Evolutionary conservation across 2,888 invertebrate species (phyloP).

Genomic region (Rhogogaster chlorosoma): DNA sequence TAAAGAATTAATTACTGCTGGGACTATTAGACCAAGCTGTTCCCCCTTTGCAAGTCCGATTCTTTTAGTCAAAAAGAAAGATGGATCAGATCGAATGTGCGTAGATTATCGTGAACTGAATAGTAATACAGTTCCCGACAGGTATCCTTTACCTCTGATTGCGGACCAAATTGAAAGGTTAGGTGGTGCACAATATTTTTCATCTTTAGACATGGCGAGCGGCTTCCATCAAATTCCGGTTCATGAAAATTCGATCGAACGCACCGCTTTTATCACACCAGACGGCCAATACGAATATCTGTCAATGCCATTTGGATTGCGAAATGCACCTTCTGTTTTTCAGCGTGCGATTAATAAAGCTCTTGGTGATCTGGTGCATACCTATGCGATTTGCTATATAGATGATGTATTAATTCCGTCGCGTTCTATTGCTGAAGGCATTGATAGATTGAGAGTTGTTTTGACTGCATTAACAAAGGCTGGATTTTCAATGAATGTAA

Average conservation of each 20-base stretch:
- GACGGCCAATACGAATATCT: constrained; percentile 57
- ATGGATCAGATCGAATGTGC: constrained; percentile 55
- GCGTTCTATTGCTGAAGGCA: constrained; percentile 49
- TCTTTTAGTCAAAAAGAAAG: constrained; percentile 58
- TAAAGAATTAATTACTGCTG: constrained; percentile 43
- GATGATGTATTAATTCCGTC: no score
- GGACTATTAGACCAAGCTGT: constrained; percentile 55
- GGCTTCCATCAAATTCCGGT: constrained; percentile 59
- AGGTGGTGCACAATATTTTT: constrained; percentile 53
- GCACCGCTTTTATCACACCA: constrained; percentile 51
- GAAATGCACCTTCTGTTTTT: constrained; percentile 62
- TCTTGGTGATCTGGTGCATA: constrained; percentile 53
- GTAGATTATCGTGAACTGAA: constrained; percentile 63
- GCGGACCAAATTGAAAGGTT: constrained; percentile 58
- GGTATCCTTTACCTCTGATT: constrained; percentile 57
- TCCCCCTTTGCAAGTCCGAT: constrained; percentile 58
- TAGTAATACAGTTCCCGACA: constrained; percentile 53
- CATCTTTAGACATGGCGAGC: constrained; percentile 57
- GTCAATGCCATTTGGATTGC: constrained; percentile 61
- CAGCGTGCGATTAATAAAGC: constrained; percentile 58
- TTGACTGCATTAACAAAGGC: constrained; percentile 36
- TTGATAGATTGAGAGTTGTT: constrained; percentile 55
- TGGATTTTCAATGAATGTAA: constrained; percentile 52
- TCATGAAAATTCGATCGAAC: constrained; percentile 45
- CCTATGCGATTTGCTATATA: constrained; percentile 52